Evolutionary conservation across 2,888 invertebrate species (phyloP).

Genomic region (Diachrysia chrysitis): DNA sequence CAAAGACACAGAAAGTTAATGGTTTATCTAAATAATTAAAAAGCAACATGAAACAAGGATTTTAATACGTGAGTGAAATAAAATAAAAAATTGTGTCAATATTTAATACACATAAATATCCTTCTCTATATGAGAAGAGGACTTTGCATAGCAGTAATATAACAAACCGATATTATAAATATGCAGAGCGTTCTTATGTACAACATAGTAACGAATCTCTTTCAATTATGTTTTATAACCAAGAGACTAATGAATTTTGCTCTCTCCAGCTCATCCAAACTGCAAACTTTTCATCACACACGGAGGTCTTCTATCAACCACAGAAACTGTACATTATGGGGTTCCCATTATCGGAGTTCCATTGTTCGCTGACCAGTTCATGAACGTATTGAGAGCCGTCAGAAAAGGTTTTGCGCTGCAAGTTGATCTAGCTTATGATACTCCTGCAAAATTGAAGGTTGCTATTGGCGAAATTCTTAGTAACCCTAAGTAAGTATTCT

Average conservation of each 20-base stretch:
- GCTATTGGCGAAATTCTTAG: slow-evolving; percentile 67
- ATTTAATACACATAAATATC: too few relatives aligned
- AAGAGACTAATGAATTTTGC: neutral
- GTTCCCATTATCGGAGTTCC: slow-evolving; percentile 76
- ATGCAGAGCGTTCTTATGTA: neutral
- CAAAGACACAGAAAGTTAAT: too few relatives aligned
- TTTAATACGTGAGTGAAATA: too few relatives aligned
- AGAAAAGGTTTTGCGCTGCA: slow-evolving; percentile 67
- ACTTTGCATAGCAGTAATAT: too few relatives aligned
- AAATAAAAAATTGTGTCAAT: too few relatives aligned
- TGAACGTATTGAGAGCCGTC: slow-evolving; percentile 68
- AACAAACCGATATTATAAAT: too few relatives aligned
- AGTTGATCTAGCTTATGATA: slow-evolving; percentile 63
- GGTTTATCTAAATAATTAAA: too few relatives aligned
- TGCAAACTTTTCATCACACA: slow-evolving; percentile 73
- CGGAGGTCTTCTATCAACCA: slow-evolving; percentile 72
- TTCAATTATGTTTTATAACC: too few relatives aligned
- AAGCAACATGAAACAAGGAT: too few relatives aligned
- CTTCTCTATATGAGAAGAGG: too few relatives aligned
- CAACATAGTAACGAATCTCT: too few relatives aligned
- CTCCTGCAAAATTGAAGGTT: slow-evolving; percentile 61
- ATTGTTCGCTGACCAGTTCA: slow-evolving; percentile 71
- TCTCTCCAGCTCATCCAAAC: slow-evolving; percentile 72
- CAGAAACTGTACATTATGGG: slow-evolving; percentile 70
- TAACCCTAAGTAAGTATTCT: slow-evolving; percentile 64